A percentile compares a stretch with the other conserved stretches of the same genome.
phyloP scores from a whole-genome alignment of 2,113 vertebrate species.

The Fulica atra region DNA sequence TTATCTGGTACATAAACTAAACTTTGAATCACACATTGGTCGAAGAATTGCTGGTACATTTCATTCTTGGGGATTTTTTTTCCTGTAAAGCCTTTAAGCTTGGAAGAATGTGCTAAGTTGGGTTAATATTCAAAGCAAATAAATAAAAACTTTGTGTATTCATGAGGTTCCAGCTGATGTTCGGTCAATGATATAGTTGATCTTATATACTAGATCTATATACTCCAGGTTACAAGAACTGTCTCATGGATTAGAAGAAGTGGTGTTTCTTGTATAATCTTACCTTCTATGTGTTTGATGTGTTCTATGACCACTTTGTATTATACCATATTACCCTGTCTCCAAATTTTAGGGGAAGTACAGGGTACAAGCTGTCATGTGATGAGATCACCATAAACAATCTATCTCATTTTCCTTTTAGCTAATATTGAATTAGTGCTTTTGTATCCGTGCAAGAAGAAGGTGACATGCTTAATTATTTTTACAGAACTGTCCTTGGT shows the following conservation, averaged over 20 bases:
- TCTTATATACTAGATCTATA: neutral
- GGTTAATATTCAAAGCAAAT: neutral
- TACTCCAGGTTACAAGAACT: neutral
- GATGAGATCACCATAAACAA: neutral
- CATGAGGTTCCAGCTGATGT: neutral
- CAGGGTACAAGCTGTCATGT: neutral
- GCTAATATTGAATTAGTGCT: neutral
- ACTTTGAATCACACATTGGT: neutral
- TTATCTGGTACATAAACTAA: neutral
- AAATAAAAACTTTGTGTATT: neutral
- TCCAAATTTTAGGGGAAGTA: neutral
- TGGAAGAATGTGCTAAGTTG: neutral
- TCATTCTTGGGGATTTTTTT: neutral
- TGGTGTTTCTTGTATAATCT: neutral
- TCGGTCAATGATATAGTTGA: neutral
- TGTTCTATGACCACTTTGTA: neutral
- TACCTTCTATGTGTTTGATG: neutral
- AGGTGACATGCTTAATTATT: neutral
- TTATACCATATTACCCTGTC: neutral
- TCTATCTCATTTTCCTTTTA: neutral
- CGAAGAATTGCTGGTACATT: neutral
- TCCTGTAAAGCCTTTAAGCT: neutral
- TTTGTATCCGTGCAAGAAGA: neutral
- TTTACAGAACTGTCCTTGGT: neutral
- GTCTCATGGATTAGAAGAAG: neutral